These are phyloP conservation scores for Euborellia annulipes DNA, from an alignment of 1,140 invertebrate genomes.

Conservation along the genomic window DNA sequence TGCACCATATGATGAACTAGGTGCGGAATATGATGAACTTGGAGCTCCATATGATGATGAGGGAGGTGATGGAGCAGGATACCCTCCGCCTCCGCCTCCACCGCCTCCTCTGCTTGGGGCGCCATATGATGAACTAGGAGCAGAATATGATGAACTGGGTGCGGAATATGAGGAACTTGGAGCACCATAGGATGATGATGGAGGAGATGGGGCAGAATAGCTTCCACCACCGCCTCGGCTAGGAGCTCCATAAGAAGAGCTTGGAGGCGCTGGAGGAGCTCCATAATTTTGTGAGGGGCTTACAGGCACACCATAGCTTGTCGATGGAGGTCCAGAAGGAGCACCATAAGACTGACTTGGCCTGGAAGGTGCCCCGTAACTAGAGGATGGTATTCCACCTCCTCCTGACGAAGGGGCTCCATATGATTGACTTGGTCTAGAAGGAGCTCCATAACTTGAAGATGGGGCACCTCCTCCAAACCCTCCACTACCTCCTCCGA, in stretches of 20 bases:
- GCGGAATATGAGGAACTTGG: too few species aligned
- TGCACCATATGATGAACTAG: slow-evolving; percentile 4
- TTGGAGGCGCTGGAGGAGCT: slow-evolving; percentile 19
- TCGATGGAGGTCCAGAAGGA: slow-evolving; percentile 9
- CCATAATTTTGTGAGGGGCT: slow-evolving; percentile 3
- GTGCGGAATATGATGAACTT: neutral
- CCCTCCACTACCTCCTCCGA: slow-evolving; percentile 3
- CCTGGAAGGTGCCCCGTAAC: slow-evolving; percentile 20
- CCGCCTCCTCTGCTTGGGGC: slow-evolving; percentile 12
- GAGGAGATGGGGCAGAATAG: slow-evolving; percentile 11
- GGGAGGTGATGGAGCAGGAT: neutral
- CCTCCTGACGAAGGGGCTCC: slow-evolving; percentile 16
- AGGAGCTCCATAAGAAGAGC: slow-evolving; percentile 31
- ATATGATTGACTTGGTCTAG: slow-evolving; percentile 15
- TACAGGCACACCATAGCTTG: slow-evolving; percentile 4
- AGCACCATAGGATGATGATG: slow-evolving; percentile 12
- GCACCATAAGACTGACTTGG: slow-evolving; percentile 16
- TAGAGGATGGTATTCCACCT: slow-evolving; percentile 14
- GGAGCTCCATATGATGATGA: slow-evolving; percentile 7
- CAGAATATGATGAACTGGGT: slow-evolving; percentile 15
- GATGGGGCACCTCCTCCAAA: slow-evolving; percentile 17
- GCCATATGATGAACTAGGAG: slow-evolving; percentile 15
- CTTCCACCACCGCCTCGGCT: slow-evolving; percentile 19
- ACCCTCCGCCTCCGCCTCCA: slow-evolving; percentile 15
- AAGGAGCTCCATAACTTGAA: slow-evolving; percentile 29